Base-by-base conservation (phyloP, 2,113 vertebrate genomes). In the Aspidoscelis tigris region DNA sequence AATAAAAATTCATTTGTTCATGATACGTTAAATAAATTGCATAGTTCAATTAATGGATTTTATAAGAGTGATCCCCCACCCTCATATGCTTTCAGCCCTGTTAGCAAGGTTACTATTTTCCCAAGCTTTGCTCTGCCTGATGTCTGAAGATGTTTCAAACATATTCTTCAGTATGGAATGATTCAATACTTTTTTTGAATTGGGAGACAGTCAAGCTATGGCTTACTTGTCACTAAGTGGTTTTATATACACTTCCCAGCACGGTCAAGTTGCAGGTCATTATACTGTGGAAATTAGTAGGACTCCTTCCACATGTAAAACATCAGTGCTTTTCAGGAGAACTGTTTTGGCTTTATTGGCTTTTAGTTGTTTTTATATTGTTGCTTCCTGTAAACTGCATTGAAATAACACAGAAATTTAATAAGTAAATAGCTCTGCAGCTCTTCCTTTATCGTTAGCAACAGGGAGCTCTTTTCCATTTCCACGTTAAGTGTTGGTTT, bases 11-110 rank as follows among this genome's bases (percentile, higher is more conserved):
- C 24, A 21, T 33, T 50, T 77, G 43, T 43, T 88, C 80, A 55
- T 1, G 12, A 80, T 86, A 84, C 76, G 73, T 58, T 79, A 6
- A 75, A 26, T 77, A 78, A 84, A 78, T 88, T 72, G 8, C 7
- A 61, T 4, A 6, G 0, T 33, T 39, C 81, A 53, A 68, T 3
- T 81, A 6, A 83, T 26, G 44, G 53, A 1, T 77, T 83, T 41
- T 71, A 3, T 61, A 72, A 82, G 85, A 26, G 53, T 72, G 80
- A 3, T 83, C 55, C 75, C 88, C 43, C 8, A 5, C 1, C 0
- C 21, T 39, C 80, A 26, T 2, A 65, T 16, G 3, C 7, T 84
- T 90, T 85, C 74, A 26, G 33, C 80, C 70, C 80, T 91, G 76
- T 9, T 21, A 82, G 65, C 74, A 21, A 83, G 33, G 81, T 44